Evolutionary conservation across 2,888 invertebrate genomes (phyloP), one percentile per base, ranked within the genome.

Genomic region (Clivina fossor): DNA sequence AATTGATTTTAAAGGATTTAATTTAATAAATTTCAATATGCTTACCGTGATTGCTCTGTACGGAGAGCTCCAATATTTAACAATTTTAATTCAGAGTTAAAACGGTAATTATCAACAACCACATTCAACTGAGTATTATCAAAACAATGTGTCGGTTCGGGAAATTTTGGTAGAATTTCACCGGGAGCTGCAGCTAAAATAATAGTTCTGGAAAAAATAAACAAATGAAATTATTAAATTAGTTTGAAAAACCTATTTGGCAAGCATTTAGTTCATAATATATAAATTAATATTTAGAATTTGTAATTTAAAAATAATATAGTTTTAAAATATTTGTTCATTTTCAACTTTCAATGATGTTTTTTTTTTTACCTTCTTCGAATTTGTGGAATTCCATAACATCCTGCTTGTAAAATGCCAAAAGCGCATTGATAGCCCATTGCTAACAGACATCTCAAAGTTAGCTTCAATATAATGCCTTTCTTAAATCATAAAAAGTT

Each of bases 391-490:
- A 92, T 84, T 0, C 92, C 93, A 68, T 88, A 92, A 68, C 86
- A 84, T 1, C 92, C 93, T 1, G 91, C 91, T 74, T 92, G 92
- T 9, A 93, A 69, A n/a, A 92, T 80, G 0, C 90, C 91, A 68
- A 91, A 90, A 0, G 90, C 85, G 61, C 89, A 90, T 73, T 92
- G 91, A 68, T 93, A 93, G 0, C 91, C 92, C 86, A 93, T 91
- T 44, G 84, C 81, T 20, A 90, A 67, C 11, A 93, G 74, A 60
- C 90, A 86, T 1, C 87, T 74, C 26, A 92, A 70, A 0, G 90
- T 86, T 61, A 92, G 70, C 72, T 91, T 91, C 46, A 93, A 72
- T 18, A 92, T 88, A 84, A 90, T 85, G 35, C 84, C 83, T 56
- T 81, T 81, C 69, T 92, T 90, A 70, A 88, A 92, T 0, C 86